phyloP scores from a whole-genome alignment of 2,888 invertebrate genomes.

The Pheosia tremula region DNA sequence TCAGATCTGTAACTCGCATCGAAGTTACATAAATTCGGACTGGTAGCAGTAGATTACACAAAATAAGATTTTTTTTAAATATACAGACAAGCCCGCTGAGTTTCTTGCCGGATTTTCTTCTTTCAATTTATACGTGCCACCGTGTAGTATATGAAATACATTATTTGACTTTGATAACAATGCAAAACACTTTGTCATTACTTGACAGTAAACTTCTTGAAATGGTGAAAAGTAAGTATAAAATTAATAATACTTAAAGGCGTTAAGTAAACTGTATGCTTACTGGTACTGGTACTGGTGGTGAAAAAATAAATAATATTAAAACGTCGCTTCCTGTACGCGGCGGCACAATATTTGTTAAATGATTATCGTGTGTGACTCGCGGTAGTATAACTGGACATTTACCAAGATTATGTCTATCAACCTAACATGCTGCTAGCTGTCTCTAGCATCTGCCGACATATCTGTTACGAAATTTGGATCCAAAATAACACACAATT shows the following conservation, averaged over 20 bases:
- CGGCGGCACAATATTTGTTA: not conserved
- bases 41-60: too few species aligned
- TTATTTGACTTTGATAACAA: too few species aligned
- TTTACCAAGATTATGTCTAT: not conserved
- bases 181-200: too few species aligned
- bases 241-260: not conserved
- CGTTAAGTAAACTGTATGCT: not conserved
- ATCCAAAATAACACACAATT: too few species aligned
- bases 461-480: not conserved
- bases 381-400: not conserved
- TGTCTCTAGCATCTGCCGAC: not conserved
- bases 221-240: not conserved
- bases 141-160: too few species aligned
- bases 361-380: constrained; percentile 3
- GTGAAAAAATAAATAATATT: too few species aligned
- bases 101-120: too few species aligned
- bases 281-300: not conserved
- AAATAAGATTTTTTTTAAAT: too few species aligned
- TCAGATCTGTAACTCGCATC: too few species aligned
- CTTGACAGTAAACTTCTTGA: not conserved
- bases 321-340: not conserved
- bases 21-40: too few species aligned
- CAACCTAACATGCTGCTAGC: not conserved
- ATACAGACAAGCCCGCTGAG: too few species aligned
- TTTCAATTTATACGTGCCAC: too few species aligned